phyloP scores from a whole-genome alignment of 2,797 vertebrate genomes.

The Myiothlypis coronata region DNA sequence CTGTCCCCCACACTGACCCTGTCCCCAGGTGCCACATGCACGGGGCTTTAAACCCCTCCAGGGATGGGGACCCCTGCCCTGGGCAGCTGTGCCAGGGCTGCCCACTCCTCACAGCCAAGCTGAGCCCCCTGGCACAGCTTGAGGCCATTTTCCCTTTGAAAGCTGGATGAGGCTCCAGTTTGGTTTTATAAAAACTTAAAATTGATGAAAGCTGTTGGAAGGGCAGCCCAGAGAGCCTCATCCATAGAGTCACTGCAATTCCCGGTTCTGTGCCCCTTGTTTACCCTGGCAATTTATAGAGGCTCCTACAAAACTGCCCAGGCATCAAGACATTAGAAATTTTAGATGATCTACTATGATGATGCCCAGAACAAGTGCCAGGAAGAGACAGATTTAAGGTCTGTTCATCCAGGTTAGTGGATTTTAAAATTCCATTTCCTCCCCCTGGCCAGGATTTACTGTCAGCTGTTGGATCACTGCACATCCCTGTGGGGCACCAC shows the following conservation, averaged over 20 bases:
- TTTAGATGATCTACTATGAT: not conserved
- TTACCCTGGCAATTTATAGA: not conserved
- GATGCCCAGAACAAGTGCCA: not conserved
- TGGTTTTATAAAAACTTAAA: not conserved
- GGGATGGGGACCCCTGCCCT: not conserved
- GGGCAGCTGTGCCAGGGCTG: not conserved
- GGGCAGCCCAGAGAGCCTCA: not conserved
- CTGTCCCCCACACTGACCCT: no score
- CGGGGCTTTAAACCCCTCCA: not conserved
- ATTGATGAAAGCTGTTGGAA: not conserved
- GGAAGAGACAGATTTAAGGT: not conserved
- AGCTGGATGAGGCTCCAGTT: not conserved
- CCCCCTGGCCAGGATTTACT: not conserved
- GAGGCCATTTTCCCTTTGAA: not conserved
- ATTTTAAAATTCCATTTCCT: not conserved
- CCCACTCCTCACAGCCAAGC: not conserved
- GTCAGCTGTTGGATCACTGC: not conserved
- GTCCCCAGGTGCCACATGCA: not conserved
- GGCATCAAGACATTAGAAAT: not conserved
- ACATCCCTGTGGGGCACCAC: not conserved
- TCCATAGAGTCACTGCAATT: not conserved
- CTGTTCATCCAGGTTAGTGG: not conserved
- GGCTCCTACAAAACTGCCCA: not conserved
- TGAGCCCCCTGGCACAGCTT: not conserved
- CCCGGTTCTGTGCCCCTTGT: not conserved